Evolutionary conservation across 2,113 vertebrate genomes (phyloP).

Genomic region (Microtus oregoni): DNA sequence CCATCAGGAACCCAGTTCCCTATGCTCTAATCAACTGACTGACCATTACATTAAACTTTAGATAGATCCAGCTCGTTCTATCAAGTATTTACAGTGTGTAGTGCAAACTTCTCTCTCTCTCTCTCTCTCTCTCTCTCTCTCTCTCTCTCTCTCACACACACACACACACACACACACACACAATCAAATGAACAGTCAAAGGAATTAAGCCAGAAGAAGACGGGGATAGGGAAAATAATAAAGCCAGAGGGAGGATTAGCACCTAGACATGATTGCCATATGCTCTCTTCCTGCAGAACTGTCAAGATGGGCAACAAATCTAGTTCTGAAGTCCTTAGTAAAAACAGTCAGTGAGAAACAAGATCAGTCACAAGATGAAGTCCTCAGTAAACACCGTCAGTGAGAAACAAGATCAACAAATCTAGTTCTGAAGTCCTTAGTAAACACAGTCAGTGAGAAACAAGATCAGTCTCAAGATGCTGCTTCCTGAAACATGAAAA

Average conservation of each 20-base stretch:
- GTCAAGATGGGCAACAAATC: neutral
- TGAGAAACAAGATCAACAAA: neutral
- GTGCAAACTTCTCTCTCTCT: neutral
- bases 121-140: too few species aligned
- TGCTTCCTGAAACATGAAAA: neutral
- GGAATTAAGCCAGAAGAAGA: conserved; percentile 4
- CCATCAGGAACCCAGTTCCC: neutral
- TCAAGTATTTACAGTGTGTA: conserved; percentile 2
- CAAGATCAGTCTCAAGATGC: neutral
- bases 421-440: conserved; percentile 5
- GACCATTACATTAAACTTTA: neutral
- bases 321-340: conserved; percentile 8
- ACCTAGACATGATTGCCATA: neutral
- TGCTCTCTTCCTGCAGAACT: neutral
- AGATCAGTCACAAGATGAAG: neutral
- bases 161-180: neutral
- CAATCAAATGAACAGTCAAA: conserved; percentile 19
- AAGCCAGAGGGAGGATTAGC: neutral
- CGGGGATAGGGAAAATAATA: neutral
- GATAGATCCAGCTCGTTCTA: neutral
- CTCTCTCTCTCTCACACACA: neutral
- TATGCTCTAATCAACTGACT: neutral
- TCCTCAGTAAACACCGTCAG: neutral
- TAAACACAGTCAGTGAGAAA: conserved; percentile 38
- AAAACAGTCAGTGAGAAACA: conserved; percentile 38